Evolutionary conservation across 2,113 vertebrate species (phyloP).

Genomic region (Oceanites oceanicus): DNA sequence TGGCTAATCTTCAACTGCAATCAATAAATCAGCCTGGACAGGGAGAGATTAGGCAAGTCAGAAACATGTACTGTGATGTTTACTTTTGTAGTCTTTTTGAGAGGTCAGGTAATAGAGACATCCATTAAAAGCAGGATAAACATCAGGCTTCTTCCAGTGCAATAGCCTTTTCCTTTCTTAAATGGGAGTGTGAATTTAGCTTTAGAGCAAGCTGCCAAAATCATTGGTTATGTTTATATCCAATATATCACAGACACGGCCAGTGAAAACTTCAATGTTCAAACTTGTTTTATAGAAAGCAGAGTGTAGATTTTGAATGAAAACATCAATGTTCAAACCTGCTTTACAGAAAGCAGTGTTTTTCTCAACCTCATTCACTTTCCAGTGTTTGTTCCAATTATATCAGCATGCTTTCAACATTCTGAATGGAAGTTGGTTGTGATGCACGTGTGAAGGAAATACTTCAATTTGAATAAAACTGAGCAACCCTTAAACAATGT

Average conservation of each 20-base stretch:
- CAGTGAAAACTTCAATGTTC: not conserved
- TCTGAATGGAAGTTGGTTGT: not conserved
- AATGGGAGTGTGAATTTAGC: not conserved
- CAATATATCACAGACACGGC: not conserved
- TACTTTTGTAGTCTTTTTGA: constrained; percentile 25
- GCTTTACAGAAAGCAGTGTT: not conserved
- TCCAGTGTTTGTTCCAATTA: not conserved
- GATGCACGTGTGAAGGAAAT: not conserved
- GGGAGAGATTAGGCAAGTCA: not conserved
- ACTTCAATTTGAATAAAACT: not conserved
- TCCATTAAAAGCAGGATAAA: constrained; percentile 33
- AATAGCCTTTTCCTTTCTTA: not conserved
- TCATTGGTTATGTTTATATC: not conserved
- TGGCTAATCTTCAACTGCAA: constrained; percentile 30
- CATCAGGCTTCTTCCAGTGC: not conserved
- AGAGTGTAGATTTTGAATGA: not conserved
- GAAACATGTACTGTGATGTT: not conserved
- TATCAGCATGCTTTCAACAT: not conserved
- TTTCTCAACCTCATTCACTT: not conserved
- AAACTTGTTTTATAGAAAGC: not conserved
- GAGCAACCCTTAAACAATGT: not conserved
- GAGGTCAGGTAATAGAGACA: constrained; percentile 12
- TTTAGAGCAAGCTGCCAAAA: not conserved
- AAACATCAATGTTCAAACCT: not conserved
- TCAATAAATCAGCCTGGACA: constrained; percentile 5